Percentiles rank a stretch among this genome's conserved stretches.
Evolutionary conservation across 2,113 vertebrate genomes (phyloP).

Genomic region (Nannospalax galili): DNA sequence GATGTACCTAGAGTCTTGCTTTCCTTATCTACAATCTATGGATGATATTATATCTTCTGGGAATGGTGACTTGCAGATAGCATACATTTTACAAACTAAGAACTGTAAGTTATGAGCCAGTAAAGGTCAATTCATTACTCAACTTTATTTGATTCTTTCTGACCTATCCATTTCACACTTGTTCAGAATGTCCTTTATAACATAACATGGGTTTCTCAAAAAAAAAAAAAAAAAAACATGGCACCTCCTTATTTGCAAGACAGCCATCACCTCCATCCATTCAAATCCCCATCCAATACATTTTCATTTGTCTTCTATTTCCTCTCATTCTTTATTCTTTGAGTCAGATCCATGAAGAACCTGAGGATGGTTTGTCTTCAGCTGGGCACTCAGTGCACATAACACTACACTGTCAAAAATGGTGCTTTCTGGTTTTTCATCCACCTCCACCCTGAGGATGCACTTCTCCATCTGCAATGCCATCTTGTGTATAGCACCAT

Average conservation of each 20-base stretch:
- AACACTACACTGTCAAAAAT: accelerated
- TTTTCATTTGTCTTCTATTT: neutral
- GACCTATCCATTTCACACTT: constrained; percentile 18
- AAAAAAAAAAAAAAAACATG: neutral
- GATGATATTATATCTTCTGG: neutral
- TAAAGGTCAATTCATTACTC: neutral
- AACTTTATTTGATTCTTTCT: constrained; percentile 23
- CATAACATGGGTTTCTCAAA: neutral
- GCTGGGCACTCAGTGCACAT: neutral
- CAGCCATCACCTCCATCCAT: neutral
- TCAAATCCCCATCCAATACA: neutral
- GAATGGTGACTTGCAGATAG: neutral
- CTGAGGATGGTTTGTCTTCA: neutral
- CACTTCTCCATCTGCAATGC: neutral
- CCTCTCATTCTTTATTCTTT: neutral
- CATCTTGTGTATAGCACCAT: neutral
- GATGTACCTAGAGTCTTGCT: neutral
- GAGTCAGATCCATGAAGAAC: neutral
- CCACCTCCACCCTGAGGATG: neutral
- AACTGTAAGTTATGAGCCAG: neutral
- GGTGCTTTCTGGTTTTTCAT: neutral
- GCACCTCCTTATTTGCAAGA: constrained; percentile 18
- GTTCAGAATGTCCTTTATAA: neutral
- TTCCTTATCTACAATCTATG: neutral
- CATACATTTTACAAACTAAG: constrained; percentile 4